Base-by-base conservation (phyloP, 2,888 invertebrate species). In the Acanthoscelides obtectus region DNA sequence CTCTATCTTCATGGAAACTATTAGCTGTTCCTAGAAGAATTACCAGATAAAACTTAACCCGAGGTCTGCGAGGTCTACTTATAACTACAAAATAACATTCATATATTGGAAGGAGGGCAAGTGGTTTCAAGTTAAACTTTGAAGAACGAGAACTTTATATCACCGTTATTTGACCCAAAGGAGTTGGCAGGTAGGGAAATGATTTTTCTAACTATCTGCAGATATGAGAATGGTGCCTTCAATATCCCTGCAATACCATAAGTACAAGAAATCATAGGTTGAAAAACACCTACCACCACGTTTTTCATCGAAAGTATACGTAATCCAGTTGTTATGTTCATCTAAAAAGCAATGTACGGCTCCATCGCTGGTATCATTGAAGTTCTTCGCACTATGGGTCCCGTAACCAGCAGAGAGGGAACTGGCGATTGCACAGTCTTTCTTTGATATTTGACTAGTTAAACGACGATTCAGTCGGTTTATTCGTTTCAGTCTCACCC, bases 331-430 rank as follows among this genome's bases (percentile, higher is more conserved):
- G 66, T 94, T 95, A 79, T 91, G 90, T 81, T 95, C 95, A 80
- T 96, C 95, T 83, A 93, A 90, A 80, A 94, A 95, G 83, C 92
- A 94, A 84, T 96, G 95, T 65, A 94, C 92, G 0, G 95, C 93
- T 17, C 94, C 95, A 79, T 95, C 94, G 1, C 88, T 89, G 0
- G 94, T 94, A 80, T 96, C 96, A 72, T 94, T 92, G 80, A 94
- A 94, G 22, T 91, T 93, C 22, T 90, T 91, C 2, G 95, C 95
- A 71, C 94, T 88, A 81, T 95, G 94, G 22, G 88, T 89, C 22
- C 87, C 86, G 73, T 83, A 82, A 20, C 84, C 84, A 0, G 86
- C 85, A 8, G 86, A 84, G 74, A 86, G 81, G 0, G 86, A 82
- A 69, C 83, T 84, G 22, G 86, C 84, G 25, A 88, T 84, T 1